These are phyloP conservation scores for Miniopterus natalensis DNA, from an alignment of 2,113 vertebrate species.

Conservation along the genomic window DNA sequence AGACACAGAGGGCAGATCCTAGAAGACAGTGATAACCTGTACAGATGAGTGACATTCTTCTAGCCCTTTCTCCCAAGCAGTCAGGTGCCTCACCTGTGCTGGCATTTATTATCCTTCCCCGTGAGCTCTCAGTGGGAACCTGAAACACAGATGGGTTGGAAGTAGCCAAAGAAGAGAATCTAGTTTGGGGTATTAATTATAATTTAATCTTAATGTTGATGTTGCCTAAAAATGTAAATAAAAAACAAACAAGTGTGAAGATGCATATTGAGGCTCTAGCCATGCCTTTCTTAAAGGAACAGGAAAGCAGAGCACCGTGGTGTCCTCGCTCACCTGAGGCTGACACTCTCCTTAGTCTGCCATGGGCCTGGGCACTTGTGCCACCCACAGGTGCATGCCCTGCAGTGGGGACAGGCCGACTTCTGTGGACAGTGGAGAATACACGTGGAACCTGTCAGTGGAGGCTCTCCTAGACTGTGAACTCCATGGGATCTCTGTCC, in stretches of 20 bases:
- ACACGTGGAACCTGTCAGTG: background rate
- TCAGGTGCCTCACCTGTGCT: background rate
- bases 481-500: background rate
- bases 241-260: background rate
- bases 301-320: background rate
- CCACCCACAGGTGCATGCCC: rapidly evolving
- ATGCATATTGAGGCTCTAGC: background rate
- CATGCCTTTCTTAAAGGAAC: background rate
- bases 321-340: background rate
- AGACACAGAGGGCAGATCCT: background rate
- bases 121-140: background rate
- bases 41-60: background rate
- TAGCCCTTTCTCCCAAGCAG: background rate
- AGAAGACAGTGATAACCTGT: background rate
- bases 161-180: background rate
- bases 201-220: background rate
- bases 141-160: background rate
- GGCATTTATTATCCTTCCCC: background rate
- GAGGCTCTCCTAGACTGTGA: background rate
- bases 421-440: background rate
- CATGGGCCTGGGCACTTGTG: background rate
- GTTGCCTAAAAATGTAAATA: background rate
- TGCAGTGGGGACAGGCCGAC: background rate
- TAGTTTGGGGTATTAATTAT: background rate
- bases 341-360: background rate